Evolutionary conservation across 2,888 invertebrate species (phyloP).

Genomic region (Chrysolina americana): DNA sequence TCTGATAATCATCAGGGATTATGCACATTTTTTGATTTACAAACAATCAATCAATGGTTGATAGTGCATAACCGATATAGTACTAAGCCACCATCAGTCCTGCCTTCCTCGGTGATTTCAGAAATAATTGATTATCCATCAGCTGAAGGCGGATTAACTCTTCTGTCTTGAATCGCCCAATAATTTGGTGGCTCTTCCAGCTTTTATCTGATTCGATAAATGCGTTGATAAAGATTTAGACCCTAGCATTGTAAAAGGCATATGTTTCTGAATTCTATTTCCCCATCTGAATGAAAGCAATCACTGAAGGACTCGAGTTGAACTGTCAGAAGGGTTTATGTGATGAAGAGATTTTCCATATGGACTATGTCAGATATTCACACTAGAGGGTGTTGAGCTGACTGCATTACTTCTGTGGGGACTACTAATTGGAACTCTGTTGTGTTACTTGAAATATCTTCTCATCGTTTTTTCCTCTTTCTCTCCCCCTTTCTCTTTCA

Average conservation of each 20-base stretch:
- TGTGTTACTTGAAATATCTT: neutral
- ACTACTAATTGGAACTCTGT: neutral
- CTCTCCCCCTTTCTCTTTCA: too few species aligned
- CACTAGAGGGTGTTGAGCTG: neutral
- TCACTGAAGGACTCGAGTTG: neutral
- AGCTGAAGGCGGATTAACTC: constrained; percentile 5
- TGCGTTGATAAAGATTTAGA: constrained; percentile 8
- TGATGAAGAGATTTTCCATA: neutral
- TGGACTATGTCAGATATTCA: neutral
- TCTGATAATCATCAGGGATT: constrained; percentile 55
- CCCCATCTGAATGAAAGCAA: constrained; percentile 10
- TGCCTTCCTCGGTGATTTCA: constrained; percentile 30
- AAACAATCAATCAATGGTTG: constrained; percentile 54
- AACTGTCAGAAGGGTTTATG: neutral
- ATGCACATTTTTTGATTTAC: constrained; percentile 52
- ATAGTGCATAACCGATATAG: constrained; percentile 34
- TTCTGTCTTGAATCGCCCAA: neutral
- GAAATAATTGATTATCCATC: constrained; percentile 18
- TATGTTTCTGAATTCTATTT: constrained; percentile 4
- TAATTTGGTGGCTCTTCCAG: constrained; percentile 10
- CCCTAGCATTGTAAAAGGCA: constrained; percentile 6
- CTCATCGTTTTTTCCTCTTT: too few species aligned
- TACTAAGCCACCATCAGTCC: constrained; percentile 29
- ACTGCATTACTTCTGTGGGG: neutral
- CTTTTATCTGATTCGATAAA: constrained; percentile 9